Evolutionary conservation across 2,113 vertebrate genomes (phyloP).

Genomic region (Macquaria australasica): DNA sequence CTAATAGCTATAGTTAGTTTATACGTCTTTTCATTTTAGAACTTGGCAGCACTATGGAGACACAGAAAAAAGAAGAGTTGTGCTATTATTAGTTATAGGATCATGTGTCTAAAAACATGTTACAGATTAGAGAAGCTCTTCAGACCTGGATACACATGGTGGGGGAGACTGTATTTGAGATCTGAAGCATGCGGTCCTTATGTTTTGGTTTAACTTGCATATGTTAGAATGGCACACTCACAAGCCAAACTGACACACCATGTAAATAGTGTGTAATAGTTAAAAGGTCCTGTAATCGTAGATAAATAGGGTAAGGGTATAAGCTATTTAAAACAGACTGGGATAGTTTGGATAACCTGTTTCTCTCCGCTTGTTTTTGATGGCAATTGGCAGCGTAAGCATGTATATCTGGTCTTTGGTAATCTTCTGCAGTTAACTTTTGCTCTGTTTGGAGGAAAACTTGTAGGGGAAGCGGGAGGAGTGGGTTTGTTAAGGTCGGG

Average conservation of each 20-base stretch:
- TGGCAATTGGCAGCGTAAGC: constrained; percentile 84
- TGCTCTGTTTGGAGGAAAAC: constrained; percentile 44
- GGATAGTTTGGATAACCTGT: constrained; percentile 57
- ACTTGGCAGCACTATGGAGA: constrained; percentile 78
- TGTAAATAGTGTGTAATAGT: constrained; percentile 41
- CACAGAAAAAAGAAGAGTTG: constrained; percentile 79
- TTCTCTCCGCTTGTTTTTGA: constrained; percentile 80
- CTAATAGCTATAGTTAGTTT: constrained; percentile 73
- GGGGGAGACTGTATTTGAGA: constrained; percentile 51
- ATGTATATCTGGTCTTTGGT: constrained; percentile 84
- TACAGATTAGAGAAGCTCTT: constrained; percentile 59
- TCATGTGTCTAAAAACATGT: constrained; percentile 65
- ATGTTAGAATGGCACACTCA: constrained; percentile 71
- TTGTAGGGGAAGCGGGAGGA: not conserved
- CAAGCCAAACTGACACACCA: constrained; percentile 55
- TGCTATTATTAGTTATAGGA: constrained; percentile 82
- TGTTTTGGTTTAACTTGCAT: constrained; percentile 75
- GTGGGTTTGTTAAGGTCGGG: constrained; percentile 27
- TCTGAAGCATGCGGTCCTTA: constrained; percentile 58
- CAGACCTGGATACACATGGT: constrained; percentile 51
- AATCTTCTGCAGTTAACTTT: constrained; percentile 68
- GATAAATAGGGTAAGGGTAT: constrained; percentile 37
- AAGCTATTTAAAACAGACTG: constrained; percentile 59
- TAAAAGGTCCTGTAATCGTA: constrained; percentile 37
- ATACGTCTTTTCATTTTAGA: constrained; percentile 56